Base-by-base conservation (phyloP, 1,140 invertebrate genomes). In the Pomphorhynchus laevis region DNA sequence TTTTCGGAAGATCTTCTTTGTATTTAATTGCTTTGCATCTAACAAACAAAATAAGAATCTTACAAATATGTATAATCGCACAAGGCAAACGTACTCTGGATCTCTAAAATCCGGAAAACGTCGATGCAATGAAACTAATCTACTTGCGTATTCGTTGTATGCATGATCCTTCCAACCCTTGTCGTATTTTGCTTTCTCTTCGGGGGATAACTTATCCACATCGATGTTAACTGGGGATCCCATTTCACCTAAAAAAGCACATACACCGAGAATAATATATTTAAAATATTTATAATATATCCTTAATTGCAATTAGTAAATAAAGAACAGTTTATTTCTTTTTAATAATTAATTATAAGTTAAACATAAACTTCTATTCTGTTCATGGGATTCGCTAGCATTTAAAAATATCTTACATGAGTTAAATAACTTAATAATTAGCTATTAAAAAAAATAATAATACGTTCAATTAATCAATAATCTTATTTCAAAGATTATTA, bases 101-200 rank as follows among this genome's bases (percentile, higher is more conserved):
- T 93, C 80, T 43, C 84, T 64, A 1, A 75, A 73, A 64, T 91
- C 79, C 0, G 80, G 80, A 43, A 95, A 62, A 35, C 66, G 67
- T 45, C 86, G 64, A 50, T 80, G 72, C 27, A 95, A 66, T n/a
- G 80, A 91, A 51, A 98, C 89, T 56, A 86, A 64, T 61, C 95
- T 84, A 53, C 79, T 86, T 44, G 69, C 75, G 53, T 91, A 95
- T 57, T 93, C 79, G 65, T 95, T 98, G 58, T 93, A 93, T 4
- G 82, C 84, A 58, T 98, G 95, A 49, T 82, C 77, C 50, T 71
- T 62, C 76, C 80, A 95, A 12, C 86, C 84, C 45, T 77, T 69
- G 45, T 86, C 74, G 18, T 82, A 77, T 40, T 74, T 65, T 47
- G 69, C 69, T 50, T 76, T 72, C 44, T 75, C 69, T 41, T 79